These are phyloP conservation scores for Sinocyclocheilus grahami DNA, from an alignment of 2,113 vertebrate genomes.

Conservation along the genomic window DNA sequence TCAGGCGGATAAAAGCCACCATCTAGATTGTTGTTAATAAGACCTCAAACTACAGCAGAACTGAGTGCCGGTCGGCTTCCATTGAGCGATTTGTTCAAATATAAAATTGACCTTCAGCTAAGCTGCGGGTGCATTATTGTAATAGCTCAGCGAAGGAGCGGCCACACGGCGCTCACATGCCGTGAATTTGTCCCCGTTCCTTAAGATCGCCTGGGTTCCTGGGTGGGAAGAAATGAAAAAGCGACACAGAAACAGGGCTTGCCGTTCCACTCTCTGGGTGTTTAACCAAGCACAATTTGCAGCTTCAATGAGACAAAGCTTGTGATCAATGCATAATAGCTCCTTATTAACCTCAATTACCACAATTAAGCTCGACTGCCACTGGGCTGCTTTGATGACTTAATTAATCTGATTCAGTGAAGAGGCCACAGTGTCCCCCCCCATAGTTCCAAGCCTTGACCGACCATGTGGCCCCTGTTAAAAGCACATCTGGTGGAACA, in stretches of 20 bases:
- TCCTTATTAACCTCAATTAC: conserved; percentile 84
- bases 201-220: not conserved
- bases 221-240: conserved; percentile 24
- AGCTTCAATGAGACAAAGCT: conserved; percentile 80
- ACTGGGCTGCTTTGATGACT: conserved; percentile 80
- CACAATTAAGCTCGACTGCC: conserved; percentile 81
- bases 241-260: conserved; percentile 29
- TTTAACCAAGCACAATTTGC: conserved; percentile 79
- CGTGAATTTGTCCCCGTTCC: not conserved
- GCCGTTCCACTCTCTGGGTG: conserved; percentile 69
- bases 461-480: conserved; percentile 76
- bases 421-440: conserved; percentile 65
- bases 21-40: conserved; percentile 35
- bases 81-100: conserved; percentile 11
- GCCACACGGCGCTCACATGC: not conserved
- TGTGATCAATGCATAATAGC: conserved; percentile 80
- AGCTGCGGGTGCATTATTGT: conserved; percentile 21
- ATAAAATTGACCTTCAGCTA: conserved; percentile 28
- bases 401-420: conserved; percentile 81
- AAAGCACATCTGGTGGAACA: conserved; percentile 79
- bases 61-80: not conserved
- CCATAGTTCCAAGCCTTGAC: conserved; percentile 71
- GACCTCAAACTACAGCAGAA: conserved; percentile 10
- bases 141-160: not conserved
- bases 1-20: conserved; percentile 17